Conservation (phyloP, 2,888 invertebrate species). For the Torymus texanus region DNA sequence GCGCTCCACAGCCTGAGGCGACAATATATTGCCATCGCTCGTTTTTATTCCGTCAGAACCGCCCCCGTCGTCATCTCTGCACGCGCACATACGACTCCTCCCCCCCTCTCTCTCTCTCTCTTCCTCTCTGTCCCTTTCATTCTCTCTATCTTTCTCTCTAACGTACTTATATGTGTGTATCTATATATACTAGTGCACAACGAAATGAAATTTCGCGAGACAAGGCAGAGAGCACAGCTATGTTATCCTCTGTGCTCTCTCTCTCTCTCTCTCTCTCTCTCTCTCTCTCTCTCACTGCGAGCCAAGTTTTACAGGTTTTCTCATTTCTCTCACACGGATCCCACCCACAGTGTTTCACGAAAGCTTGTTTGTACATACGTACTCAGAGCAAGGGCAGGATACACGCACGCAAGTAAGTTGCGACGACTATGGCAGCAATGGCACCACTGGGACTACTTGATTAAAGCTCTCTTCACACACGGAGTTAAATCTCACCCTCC, state of each 20-base stretch:
- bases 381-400: neutral
- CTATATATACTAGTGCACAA: neutral
- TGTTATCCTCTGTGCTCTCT: neutral
- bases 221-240: neutral
- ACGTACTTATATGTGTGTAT: no score
- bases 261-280: no score
- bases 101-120: neutral
- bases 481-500: no score
- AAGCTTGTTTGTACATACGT: no score
- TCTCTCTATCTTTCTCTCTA: neutral
- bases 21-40: slow-evolving; percentile 22
- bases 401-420: slow-evolving; percentile 1
- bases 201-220: slow-evolving; percentile 32
- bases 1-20: slow-evolving; percentile 13
- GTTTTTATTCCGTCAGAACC: slow-evolving; percentile 31
- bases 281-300: neutral
- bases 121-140: neutral
- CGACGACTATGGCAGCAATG: neutral
- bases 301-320: slow-evolving; percentile 30
- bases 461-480: slow-evolving; percentile 60
- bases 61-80: neutral
- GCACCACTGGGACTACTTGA: slow-evolving; percentile 64
- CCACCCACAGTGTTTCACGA: no score
- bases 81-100: neutral
- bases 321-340: slow-evolving; percentile 1